phyloP scores from a whole-genome alignment of 2,797 vertebrate species.

The Setipinna tenuifilis region DNA sequence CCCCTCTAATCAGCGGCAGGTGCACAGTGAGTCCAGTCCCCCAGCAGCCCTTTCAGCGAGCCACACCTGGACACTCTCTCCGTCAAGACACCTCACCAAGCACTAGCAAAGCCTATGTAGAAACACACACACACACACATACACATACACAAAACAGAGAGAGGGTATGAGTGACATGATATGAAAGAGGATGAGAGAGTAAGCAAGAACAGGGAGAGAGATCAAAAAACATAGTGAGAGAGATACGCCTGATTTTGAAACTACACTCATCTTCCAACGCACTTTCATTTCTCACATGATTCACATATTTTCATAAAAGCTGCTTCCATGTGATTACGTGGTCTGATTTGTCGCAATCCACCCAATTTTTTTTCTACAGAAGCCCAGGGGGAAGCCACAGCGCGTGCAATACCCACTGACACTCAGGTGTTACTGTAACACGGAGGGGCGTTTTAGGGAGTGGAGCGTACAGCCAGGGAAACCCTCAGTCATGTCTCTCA shows the following conservation, averaged over 20 bases:
- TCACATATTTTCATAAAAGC: neutral
- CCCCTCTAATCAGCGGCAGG: neutral
- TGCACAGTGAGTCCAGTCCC: neutral
- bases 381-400: conserved; percentile 2
- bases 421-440: neutral
- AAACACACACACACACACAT: neutral
- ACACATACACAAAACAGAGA: neutral
- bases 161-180: conserved; percentile 58
- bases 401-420: neutral
- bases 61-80: neutral
- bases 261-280: neutral
- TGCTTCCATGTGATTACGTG: neutral
- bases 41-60: neutral
- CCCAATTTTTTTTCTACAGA: neutral
- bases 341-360: neutral
- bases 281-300: neutral
- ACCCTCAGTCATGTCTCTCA: neutral
- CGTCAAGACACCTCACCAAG: neutral
- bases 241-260: neutral
- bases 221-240: conserved; percentile 20
- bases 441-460: neutral
- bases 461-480: neutral
- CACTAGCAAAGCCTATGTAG: neutral
- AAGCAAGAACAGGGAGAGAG: neutral
- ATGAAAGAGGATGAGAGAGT: conserved; percentile 57